Evolutionary conservation across 2,113 vertebrate genomes (phyloP).

Genomic region (Albula glossodonta): DNA sequence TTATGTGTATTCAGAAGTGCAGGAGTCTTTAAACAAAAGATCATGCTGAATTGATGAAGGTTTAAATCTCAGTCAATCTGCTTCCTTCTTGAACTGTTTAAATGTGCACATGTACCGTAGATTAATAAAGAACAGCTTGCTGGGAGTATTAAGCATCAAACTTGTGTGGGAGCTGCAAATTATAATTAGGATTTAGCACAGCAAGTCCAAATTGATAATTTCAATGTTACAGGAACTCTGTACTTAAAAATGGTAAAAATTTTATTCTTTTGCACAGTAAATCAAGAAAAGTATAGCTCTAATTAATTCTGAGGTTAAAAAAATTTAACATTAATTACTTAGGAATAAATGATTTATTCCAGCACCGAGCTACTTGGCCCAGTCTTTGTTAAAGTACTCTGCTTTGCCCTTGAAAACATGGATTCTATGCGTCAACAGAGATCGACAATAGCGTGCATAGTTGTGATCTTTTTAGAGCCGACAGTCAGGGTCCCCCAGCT

Average conservation of each 20-base stretch:
- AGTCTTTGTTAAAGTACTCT: neutral
- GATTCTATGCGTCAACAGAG: neutral
- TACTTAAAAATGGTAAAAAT: neutral
- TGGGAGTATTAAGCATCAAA: slow-evolving; percentile 12
- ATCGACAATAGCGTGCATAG: neutral
- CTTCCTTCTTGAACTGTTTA: slow-evolving; percentile 61
- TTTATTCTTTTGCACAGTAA: too few species aligned
- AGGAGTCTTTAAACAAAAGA: slow-evolving; percentile 68
- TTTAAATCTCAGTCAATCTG: slow-evolving; percentile 73
- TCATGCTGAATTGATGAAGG: slow-evolving; percentile 61
- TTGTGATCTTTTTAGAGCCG: neutral
- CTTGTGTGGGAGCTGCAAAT: neutral
- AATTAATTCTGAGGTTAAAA: too few species aligned
- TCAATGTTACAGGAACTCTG: neutral
- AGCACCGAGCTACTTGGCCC: neutral
- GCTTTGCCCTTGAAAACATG: neutral
- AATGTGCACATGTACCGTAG: slow-evolving; percentile 56
- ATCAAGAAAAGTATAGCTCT: too few species aligned
- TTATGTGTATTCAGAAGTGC: slow-evolving; percentile 71
- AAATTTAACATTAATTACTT: too few species aligned
- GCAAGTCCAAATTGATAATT: neutral
- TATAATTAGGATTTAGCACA: neutral
- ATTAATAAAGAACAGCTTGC: slow-evolving; percentile 45
- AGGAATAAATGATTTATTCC: neutral
- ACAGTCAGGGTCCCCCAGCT: neutral